Evolutionary conservation across 2,888 invertebrate genomes (phyloP).

Genomic region (Apamea sordens): DNA sequence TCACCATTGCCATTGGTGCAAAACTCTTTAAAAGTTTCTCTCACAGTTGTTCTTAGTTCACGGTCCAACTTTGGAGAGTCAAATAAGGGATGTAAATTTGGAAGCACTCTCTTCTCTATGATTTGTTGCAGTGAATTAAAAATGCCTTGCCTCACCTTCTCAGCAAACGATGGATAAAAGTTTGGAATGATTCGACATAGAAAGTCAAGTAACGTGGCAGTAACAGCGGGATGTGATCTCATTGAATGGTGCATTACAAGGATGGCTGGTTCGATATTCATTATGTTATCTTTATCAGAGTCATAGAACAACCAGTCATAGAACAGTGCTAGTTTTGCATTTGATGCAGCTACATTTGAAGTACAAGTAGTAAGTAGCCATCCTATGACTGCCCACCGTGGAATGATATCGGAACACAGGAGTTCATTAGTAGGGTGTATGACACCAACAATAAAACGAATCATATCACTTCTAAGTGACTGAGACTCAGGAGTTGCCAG

Average conservation of each 20-base stretch:
- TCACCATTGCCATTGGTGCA: constrained; percentile 91
- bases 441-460: constrained; percentile 97
- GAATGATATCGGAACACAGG: constrained; percentile 98
- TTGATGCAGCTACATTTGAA: constrained; percentile 96
- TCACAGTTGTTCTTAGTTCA: constrained; percentile 95
- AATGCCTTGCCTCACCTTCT: constrained; percentile 95
- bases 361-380: constrained; percentile 98
- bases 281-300: constrained; percentile 97
- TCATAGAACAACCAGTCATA: constrained; percentile 98
- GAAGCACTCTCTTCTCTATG: constrained; percentile 97
- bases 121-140: constrained; percentile 96
- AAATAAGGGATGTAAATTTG: constrained; percentile 95
- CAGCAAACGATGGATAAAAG: constrained; percentile 94
- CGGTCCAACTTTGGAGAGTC: constrained; percentile 96
- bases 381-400: constrained; percentile 98
- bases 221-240: constrained; percentile 97
- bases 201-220: constrained; percentile 97
- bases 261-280: constrained; percentile 98
- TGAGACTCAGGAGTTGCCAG: constrained; percentile 97
- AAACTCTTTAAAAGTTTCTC: constrained; percentile 98
- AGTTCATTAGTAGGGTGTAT: constrained; percentile 98
- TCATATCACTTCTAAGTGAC: constrained; percentile 97
- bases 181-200: constrained; percentile 97
- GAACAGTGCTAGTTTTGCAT: constrained; percentile 97
- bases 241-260: constrained; percentile 98